Evolutionary conservation across 2,888 invertebrate species (phyloP), one percentile per base, ranked within the genome.

Genomic region (Cryptus viduatorius): DNA sequence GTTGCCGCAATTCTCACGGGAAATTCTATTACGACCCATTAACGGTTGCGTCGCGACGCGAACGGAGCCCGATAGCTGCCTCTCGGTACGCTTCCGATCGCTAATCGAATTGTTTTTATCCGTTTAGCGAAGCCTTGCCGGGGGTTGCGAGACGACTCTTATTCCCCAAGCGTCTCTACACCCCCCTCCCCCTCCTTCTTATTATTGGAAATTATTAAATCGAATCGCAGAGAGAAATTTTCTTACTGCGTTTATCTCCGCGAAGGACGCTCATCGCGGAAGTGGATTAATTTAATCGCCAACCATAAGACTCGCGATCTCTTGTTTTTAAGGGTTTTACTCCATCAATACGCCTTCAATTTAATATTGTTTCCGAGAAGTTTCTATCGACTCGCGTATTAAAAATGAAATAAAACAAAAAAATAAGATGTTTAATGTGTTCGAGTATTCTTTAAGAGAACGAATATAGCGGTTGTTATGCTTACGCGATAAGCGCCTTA

Each of bases 41-140:
- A 31, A 37, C 73, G 50, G 56, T 73, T 72, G 67, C 73, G 73
- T 50, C 64, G 48, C 48, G 73, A 68, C 12, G 46, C 53, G 56
- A 56, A 44, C 61, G 46, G 71, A 75, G 61, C 83, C n/a, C 44
- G 61, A 48, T 80, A 82, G 53, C 50, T 56, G 53, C 44, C 48
- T 24, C 46, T 68, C 31, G 78, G 68, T 82, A 76, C 64, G 68
- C 85, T 86, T 86, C 76, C 85, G 86, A 88, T 83, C 82, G 80
- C 88, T 93, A 92, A 93, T 93, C 89, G 82, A 92, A 93, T 93
- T 93, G 87, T 86, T 88, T 89, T 90, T 83, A 93, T 93, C 93
- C 92, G 69, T 88, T 93, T 93, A 93, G 87, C 87, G 93, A 92
- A 93, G 92, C 93, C 92, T 86, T 87, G 88, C 67, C 83, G 75